Percentiles rank a stretch among this genome's conserved stretches.
phyloP scores from a whole-genome alignment of 2,888 invertebrate genomes.

The Drosophila formosana region DNA sequence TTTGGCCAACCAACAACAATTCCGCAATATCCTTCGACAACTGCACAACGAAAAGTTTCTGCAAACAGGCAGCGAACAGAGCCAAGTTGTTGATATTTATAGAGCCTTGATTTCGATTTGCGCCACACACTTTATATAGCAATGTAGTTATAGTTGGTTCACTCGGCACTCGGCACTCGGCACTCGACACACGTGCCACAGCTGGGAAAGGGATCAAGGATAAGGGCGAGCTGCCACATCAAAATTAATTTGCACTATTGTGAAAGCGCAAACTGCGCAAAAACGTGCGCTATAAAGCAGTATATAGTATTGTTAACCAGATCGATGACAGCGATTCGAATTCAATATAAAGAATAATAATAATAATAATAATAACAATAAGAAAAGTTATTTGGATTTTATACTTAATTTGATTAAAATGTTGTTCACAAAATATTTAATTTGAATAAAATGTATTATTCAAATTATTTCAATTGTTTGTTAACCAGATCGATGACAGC shows the following conservation, averaged over 20 bases:
- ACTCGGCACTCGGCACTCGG: conserved; percentile 6
- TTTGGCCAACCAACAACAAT: background rate
- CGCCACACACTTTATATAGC: background rate
- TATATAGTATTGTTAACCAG: background rate
- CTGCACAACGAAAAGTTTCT: conserved; percentile 57
- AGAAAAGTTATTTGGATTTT: no score
- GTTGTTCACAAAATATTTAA: no score
- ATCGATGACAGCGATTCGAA: background rate
- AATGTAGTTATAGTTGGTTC: background rate
- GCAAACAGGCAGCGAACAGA: conserved; percentile 47
- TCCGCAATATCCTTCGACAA: background rate
- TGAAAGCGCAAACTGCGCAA: conserved; percentile 7
- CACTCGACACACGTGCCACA: conserved; percentile 18
- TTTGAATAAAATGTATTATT: no score
- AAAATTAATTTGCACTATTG: conserved; percentile 60
- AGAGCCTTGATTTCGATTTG: conserved; percentile 53
- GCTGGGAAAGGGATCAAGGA: conserved; percentile 11
- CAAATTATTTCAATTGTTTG: no score
- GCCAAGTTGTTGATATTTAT: conserved; percentile 54
- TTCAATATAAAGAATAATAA: no score
- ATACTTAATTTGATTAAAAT: no score
- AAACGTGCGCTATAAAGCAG: no score
- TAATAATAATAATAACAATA: no score
- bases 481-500: no score
- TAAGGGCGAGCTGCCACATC: conserved; percentile 10